phyloP scores from a whole-genome alignment of 1,140 invertebrate genomes.

The Danaus melanippus region DNA sequence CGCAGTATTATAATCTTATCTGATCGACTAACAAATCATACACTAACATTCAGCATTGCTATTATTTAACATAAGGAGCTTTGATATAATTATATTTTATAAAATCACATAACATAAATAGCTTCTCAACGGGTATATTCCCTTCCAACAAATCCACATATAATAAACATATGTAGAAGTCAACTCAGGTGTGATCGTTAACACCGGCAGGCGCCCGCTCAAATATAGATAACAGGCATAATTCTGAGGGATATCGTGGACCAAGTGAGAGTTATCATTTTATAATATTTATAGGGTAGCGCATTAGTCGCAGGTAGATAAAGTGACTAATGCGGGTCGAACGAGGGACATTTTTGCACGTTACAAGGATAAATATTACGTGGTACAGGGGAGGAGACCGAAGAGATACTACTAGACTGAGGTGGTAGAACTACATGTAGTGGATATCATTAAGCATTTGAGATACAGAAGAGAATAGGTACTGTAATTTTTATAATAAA shows the following conservation, averaged over 20 bases:
- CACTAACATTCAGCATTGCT: too few relatives aligned
- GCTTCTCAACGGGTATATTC: too few relatives aligned
- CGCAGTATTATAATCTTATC: too few relatives aligned
- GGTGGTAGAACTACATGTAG: too few relatives aligned
- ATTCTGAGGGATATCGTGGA: slow-evolving; percentile 20
- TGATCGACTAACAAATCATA: too few relatives aligned
- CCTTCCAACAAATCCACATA: neutral
- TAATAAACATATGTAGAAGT: slow-evolving; percentile 3
- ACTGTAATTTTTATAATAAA: too few relatives aligned
- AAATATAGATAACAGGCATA: slow-evolving; percentile 21
- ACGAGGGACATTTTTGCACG: slow-evolving; percentile 44
- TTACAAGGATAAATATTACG: slow-evolving; percentile 15
- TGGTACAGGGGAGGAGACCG: slow-evolving; percentile 13
- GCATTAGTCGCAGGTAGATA: slow-evolving; percentile 45
- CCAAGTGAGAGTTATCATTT: slow-evolving; percentile 33
- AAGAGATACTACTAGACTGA: neutral
- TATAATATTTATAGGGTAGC: slow-evolving; percentile 33
- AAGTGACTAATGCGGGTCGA: slow-evolving; percentile 40
- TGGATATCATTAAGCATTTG: too few relatives aligned
- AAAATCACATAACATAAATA: too few relatives aligned
- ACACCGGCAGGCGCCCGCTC: neutral
- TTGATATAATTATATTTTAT: too few relatives aligned
- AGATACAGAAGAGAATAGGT: too few relatives aligned
- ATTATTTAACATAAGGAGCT: too few relatives aligned
- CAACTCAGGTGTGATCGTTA: slow-evolving; percentile 12